Conservation (phyloP, 2,797 vertebrate species). For the Falco naumanni region DNA sequence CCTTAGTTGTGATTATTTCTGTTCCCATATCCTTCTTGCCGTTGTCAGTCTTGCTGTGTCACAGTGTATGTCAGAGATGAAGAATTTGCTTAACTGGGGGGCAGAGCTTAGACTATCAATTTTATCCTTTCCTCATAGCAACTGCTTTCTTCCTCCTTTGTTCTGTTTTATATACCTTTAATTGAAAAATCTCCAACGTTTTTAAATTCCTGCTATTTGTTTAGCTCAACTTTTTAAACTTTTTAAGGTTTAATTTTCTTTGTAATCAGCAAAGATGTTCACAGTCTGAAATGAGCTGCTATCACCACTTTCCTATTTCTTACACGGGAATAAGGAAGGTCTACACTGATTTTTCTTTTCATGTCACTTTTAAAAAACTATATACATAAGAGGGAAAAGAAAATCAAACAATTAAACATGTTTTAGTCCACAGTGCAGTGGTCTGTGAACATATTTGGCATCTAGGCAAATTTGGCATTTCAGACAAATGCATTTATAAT, state of each 20-base stretch:
- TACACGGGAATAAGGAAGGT: neutral
- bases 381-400: neutral
- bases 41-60: neutral
- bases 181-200: neutral
- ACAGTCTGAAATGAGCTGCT: neutral
- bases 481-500: neutral
- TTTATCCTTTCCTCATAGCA: neutral
- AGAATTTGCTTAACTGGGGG: neutral
- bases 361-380: neutral
- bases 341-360: neutral
- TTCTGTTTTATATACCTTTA: neutral
- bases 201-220: neutral
- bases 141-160: neutral
- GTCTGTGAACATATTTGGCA: neutral
- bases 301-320: neutral
- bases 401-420: no score
- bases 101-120: neutral
- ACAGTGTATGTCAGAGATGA: neutral
- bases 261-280: neutral
- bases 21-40: neutral
- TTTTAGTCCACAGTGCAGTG: neutral
- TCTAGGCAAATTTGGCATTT: neutral
- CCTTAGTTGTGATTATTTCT: neutral
- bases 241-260: neutral
- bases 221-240: neutral